phyloP scores from a whole-genome alignment of 2,888 invertebrate species.

The Xiphydria camelus region DNA sequence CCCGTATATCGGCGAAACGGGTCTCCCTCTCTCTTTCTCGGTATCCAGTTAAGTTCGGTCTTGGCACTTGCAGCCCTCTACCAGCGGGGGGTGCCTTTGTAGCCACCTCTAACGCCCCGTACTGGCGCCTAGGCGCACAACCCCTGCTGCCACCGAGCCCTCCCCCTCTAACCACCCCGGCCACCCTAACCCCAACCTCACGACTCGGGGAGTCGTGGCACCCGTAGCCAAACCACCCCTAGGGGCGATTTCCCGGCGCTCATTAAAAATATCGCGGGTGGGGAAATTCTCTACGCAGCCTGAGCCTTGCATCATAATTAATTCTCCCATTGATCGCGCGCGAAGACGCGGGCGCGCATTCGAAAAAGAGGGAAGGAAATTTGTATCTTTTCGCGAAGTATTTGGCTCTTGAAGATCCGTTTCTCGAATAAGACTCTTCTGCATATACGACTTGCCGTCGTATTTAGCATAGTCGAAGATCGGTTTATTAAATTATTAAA shows the following conservation, averaged over 20 bases:
- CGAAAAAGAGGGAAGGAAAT: too few species aligned
- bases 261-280: conserved; percentile 1
- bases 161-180: background rate
- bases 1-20: too few species aligned
- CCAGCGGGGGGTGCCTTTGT: background rate
- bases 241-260: conserved; percentile 1
- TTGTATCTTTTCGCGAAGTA: too few species aligned
- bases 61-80: conserved; percentile 4
- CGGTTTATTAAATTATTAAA: too few species aligned
- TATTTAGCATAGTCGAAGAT: too few species aligned
- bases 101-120: background rate
- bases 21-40: background rate
- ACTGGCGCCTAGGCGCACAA: conserved; percentile 3
- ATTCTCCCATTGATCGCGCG: background rate
- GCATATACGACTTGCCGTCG: too few species aligned
- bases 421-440: too few species aligned
- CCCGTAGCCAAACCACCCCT: conserved; percentile 3
- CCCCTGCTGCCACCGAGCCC: conserved; percentile 1
- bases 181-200: conserved; percentile 3
- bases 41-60: background rate
- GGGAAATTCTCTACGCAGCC: background rate
- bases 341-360: too few species aligned
- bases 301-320: background rate
- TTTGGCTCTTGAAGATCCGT: too few species aligned
- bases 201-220: conserved; percentile 3